Evolutionary conservation across 2,113 vertebrate species (phyloP).

Genomic region (Hiodon tergisus): DNA sequence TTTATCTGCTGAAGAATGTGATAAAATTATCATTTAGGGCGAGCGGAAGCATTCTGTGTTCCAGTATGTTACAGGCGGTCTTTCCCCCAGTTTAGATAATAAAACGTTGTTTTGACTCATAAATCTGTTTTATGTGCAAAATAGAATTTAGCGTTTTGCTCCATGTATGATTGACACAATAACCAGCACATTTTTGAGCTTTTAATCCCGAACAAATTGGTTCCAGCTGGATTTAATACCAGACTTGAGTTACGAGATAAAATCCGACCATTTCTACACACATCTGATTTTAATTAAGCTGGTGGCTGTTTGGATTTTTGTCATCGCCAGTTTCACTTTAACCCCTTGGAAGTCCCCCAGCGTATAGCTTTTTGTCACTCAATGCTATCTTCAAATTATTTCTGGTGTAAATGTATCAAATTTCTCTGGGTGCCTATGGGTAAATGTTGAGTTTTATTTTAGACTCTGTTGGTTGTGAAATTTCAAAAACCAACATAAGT

Average conservation of each 20-base stretch:
- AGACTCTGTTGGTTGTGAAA: too few species aligned
- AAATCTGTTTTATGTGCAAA: background rate
- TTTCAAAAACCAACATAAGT: too few species aligned
- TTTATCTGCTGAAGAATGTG: background rate
- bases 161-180: conserved; percentile 26
- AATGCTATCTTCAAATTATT: background rate
- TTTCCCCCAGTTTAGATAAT: conserved; percentile 1
- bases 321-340: conserved; percentile 13
- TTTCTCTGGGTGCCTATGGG: background rate
- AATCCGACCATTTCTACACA: conserved; percentile 19
- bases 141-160: background rate
- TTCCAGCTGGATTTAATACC: conserved; percentile 27
- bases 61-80: too few species aligned
- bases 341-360: background rate
- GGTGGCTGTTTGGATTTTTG: conserved; percentile 3
- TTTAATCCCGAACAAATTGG: conserved; percentile 30
- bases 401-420: background rate
- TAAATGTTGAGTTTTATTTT: too few species aligned
- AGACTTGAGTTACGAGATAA: conserved; percentile 22
- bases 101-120: background rate
- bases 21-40: background rate
- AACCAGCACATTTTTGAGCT: conserved; percentile 28
- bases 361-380: background rate
- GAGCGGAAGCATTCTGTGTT: background rate
- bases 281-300: conserved; percentile 22